Percentiles rank a stretch among this genome's conserved stretches.
Evolutionary conservation across 1,140 invertebrate species (phyloP).

Genomic region (Fopius arisanus): DNA sequence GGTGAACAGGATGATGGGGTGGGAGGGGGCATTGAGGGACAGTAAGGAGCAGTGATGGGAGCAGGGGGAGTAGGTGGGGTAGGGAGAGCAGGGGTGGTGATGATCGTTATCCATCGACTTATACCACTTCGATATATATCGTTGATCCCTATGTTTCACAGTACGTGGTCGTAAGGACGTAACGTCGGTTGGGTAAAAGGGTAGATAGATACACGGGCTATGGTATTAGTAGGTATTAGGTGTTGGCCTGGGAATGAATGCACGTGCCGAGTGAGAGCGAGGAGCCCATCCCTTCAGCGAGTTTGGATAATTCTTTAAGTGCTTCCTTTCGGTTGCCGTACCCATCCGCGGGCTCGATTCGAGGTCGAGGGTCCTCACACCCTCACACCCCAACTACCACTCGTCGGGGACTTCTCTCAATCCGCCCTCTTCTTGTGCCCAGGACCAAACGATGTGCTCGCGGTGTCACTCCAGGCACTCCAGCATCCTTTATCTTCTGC

Average conservation of each 20-base stretch:
- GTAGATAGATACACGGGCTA: constrained; percentile 64
- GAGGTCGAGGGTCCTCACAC: constrained; percentile 37
- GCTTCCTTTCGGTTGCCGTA: constrained; percentile 56
- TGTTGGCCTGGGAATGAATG: constrained; percentile 64
- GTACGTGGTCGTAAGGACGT: constrained; percentile 58
- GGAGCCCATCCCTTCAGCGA: constrained; percentile 57
- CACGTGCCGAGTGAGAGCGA: constrained; percentile 54
- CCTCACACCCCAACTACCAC: constrained; percentile 3
- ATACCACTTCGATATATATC: constrained; percentile 22
- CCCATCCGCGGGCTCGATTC: constrained; percentile 48
- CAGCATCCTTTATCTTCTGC: constrained; percentile 26
- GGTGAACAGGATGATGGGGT: too few relatives aligned
- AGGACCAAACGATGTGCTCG: constrained; percentile 33
- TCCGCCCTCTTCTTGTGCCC: constrained; percentile 12
- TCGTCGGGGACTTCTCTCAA: constrained; percentile 31
- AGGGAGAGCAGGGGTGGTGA: neutral
- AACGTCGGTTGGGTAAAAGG: constrained; percentile 61
- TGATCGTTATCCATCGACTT: constrained; percentile 16
- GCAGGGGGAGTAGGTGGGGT: too few relatives aligned
- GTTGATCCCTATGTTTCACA: constrained; percentile 56
- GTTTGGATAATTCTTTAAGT: constrained; percentile 67
- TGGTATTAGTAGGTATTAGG: constrained; percentile 66
- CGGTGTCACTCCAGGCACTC: constrained; percentile 43
- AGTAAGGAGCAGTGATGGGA: too few relatives aligned
- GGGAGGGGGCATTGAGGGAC: too few relatives aligned